A percentile compares a stretch with the other conserved stretches of the same genome.
phyloP scores from a whole-genome alignment of 1,140 invertebrate genomes.

The Zophobas atratus region DNA sequence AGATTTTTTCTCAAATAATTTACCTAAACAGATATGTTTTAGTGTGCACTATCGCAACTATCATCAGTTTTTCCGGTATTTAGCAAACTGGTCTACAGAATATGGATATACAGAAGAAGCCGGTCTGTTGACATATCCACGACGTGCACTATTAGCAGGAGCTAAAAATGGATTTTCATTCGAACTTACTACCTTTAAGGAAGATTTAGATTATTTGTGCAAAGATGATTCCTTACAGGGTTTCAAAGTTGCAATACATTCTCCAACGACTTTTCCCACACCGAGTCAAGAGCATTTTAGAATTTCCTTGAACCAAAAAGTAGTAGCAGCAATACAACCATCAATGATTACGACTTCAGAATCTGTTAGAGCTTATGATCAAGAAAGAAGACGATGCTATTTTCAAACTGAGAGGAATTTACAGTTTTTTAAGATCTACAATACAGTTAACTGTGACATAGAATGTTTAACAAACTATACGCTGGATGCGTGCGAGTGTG shows the following conservation, averaged over 20 bases:
- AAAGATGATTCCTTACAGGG: constrained; percentile 40
- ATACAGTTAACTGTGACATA: constrained; percentile 31
- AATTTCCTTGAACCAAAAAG: constrained; percentile 27
- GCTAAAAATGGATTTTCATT: constrained; percentile 67
- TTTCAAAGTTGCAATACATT: constrained; percentile 30
- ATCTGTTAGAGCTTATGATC: neutral
- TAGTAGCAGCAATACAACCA: constrained; percentile 29
- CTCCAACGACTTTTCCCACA: constrained; percentile 29
- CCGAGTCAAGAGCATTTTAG: constrained; percentile 40
- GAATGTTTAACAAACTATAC: constrained; percentile 48
- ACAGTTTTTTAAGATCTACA: constrained; percentile 43
- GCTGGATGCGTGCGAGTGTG: constrained; percentile 34
- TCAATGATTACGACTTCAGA: constrained; percentile 19
- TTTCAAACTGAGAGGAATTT: constrained; percentile 7
- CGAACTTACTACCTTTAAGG: constrained; percentile 64
- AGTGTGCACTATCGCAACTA: constrained; percentile 10
- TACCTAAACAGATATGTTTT: neutral
- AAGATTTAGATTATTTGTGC: constrained; percentile 69
- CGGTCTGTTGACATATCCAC: constrained; percentile 68
- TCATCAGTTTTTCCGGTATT: constrained; percentile 4
- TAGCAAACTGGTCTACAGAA: constrained; percentile 66
- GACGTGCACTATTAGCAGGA: constrained; percentile 67
- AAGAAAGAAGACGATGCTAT: constrained; percentile 5
- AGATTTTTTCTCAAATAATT: too few relatives aligned
- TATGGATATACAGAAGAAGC: constrained; percentile 65